Conservation (phyloP, 1,140 invertebrate species). For the Chelonus insularis region DNA sequence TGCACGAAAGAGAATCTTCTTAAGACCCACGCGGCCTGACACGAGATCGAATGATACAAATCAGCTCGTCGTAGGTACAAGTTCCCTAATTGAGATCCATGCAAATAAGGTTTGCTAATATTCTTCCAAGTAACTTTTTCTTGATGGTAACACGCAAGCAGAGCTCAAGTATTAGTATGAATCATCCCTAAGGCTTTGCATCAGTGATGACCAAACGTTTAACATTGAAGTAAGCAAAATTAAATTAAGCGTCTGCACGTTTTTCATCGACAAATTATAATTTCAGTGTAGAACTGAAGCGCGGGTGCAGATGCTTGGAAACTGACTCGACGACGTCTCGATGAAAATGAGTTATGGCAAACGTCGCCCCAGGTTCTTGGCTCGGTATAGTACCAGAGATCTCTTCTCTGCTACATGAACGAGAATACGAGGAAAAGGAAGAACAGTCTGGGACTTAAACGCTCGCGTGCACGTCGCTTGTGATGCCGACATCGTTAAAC, state of each 20-base stretch:
- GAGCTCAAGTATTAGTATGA: not conserved
- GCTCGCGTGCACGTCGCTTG: conserved; percentile 40
- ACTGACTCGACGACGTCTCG: conserved; percentile 37
- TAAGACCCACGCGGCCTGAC: conserved; percentile 21
- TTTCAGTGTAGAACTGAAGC: conserved; percentile 1
- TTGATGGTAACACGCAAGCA: not conserved
- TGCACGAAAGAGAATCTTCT: conserved; percentile 4
- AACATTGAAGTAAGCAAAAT: not conserved
- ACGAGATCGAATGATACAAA: conserved; percentile 25
- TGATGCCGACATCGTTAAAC: conserved; percentile 41
- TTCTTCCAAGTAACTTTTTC: conserved; percentile 2
- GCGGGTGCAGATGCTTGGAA: conserved; percentile 25
- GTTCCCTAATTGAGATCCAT: conserved; percentile 28
- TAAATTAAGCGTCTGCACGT: not conserved
- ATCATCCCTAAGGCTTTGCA: not conserved
- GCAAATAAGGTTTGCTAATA: conserved; percentile 22
- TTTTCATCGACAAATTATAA: conserved; percentile 12
- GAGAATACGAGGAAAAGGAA: not conserved
- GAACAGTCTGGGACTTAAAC: conserved; percentile 33
- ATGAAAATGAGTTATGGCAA: conserved; percentile 42
- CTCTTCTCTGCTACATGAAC: conserved; percentile 10
- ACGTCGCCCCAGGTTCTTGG: conserved; percentile 32
- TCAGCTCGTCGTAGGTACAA: conserved; percentile 20
- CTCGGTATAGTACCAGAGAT: conserved; percentile 20
- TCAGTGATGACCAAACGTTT: conserved; percentile 1